Evolutionary conservation across 2,113 vertebrate species (phyloP), one percentile per base, ranked within the genome.

Genomic region (Ammodytes marinus): DNA sequence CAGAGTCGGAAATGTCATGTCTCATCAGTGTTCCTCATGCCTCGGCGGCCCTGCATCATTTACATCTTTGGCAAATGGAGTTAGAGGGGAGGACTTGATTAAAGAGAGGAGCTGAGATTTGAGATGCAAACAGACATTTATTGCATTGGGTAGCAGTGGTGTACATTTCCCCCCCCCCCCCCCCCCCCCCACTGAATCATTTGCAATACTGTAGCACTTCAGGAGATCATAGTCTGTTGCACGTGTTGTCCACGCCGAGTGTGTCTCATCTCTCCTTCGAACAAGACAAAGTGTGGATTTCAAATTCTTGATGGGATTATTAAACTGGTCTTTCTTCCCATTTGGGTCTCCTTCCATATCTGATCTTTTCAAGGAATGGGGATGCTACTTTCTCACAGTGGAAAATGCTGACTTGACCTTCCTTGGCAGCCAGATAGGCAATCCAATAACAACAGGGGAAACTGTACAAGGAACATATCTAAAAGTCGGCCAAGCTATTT

Each of bases 1-100:
- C 90, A 89, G 89, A 89, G 91, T 85, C 86, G 86, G 91, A 94
- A 95, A 95, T 95, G 94, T 93, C 94, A 95, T 59, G 73, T 94
- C 92, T 93, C 91, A 89, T 93, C 86, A 93, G 72, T 27, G 77
- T 86, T 84, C 52, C 90, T 82, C 79, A 85, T 53, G 83, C 88
- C 85, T 82, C 74, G n/a, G 58, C 83, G 74, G 67, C 64, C 78
- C 76, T 54, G 80, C 79, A 77, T 54, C 84, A 72, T 84, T 80
- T 83, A 85, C 66, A 79, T 85, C 79, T 49, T 66, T 40, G 49
- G 58, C 81, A 69, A 27, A 37, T 5, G 52, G 58, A 88, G 74
- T 82, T 78, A 63, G 77, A 84, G 35, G 27, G 49, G 40, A 77
- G 4, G 57, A 82, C 70, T 89, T 80, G 80, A 91, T 87, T 79